A percentile compares a stretch with the other conserved stretches of the same genome.
Evolutionary conservation across 30 jellyfish, hydroid and myxozoan species (phyloP).

Genomic region (Aurelia sp.): DNA sequence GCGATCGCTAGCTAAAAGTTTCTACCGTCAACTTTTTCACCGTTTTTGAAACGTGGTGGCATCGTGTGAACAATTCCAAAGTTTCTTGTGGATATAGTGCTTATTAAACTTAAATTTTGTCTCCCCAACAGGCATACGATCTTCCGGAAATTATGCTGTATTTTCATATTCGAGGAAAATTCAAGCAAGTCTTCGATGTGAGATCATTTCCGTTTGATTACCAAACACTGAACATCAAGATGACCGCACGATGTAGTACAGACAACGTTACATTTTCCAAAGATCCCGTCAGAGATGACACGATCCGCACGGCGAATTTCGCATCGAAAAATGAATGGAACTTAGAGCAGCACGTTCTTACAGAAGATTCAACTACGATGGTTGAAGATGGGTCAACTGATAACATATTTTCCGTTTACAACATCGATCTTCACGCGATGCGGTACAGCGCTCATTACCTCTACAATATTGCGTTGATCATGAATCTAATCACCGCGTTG

Average conservation of each 20-base stretch:
- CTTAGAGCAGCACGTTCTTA: not conserved
- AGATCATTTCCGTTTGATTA: slow-evolving; percentile 32
- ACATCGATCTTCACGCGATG: slow-evolving; percentile 8
- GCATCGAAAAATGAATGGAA: slow-evolving; percentile 16
- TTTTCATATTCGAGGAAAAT: slow-evolving; percentile 22
- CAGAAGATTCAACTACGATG: not conserved
- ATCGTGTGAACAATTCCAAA: too few species aligned
- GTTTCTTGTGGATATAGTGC: too few species aligned
- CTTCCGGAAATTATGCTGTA: not conserved
- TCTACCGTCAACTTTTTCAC: too few species aligned
- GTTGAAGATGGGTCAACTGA: slow-evolving; percentile 30
- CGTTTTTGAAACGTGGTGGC: too few species aligned
- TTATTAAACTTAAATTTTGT: too few species aligned
- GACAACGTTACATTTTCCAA: not conserved
- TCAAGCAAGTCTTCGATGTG: slow-evolving; percentile 8
- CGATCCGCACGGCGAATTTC: slow-evolving; percentile 28
- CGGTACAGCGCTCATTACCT: slow-evolving; percentile 30
- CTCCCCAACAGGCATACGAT: not conserved
- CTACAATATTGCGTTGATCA: slow-evolving; percentile 22
- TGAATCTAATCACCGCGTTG: slow-evolving; percentile 23
- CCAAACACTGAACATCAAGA: slow-evolving; percentile 3
- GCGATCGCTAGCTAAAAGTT: too few species aligned
- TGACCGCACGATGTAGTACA: not conserved
- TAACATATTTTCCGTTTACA: slow-evolving; percentile 9
- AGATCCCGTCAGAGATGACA: slow-evolving; percentile 18